Evolutionary conservation across 2,113 vertebrate species (phyloP).

Genomic region (Steatornis caripensis): DNA sequence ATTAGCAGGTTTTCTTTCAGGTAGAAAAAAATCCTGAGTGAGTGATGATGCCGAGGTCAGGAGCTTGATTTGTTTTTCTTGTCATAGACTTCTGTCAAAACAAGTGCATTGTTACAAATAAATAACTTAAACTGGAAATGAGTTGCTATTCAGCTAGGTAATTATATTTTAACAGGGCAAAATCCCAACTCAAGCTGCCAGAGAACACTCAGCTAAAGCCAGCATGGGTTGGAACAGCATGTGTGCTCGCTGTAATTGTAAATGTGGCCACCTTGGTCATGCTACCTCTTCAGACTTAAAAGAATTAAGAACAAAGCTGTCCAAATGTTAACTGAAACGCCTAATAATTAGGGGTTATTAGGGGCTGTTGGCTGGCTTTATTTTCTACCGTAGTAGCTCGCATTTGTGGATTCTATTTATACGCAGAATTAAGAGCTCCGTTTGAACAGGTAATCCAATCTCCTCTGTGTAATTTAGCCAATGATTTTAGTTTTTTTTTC

Average conservation of each 20-base stretch:
- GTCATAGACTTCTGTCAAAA: background rate
- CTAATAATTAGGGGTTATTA: conserved; percentile 45
- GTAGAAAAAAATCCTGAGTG: background rate
- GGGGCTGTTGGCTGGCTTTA: background rate
- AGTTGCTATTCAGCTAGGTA: background rate
- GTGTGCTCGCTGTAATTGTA: conserved; percentile 18
- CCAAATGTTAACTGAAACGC: conserved; percentile 55
- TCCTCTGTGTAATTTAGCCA: conserved; percentile 38
- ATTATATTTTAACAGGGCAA: conserved; percentile 44
- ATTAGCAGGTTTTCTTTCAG: background rate
- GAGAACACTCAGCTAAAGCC: conserved; percentile 9
- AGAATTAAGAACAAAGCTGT: conserved; percentile 51
- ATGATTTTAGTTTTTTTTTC: background rate
- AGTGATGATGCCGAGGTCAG: background rate
- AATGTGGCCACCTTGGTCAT: background rate
- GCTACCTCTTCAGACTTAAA: conserved; percentile 43
- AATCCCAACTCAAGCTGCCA: conserved; percentile 34
- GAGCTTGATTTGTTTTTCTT: background rate
- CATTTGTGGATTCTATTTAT: conserved; percentile 39
- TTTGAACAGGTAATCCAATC: conserved; percentile 54
- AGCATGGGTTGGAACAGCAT: background rate
- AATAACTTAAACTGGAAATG: conserved; percentile 9
- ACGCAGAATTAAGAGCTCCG: conserved; percentile 19
- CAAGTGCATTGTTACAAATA: background rate
- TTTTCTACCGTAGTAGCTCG: background rate